Conservation (phyloP, 2,888 invertebrate species). For the Eupeodes latifasciatus region DNA sequence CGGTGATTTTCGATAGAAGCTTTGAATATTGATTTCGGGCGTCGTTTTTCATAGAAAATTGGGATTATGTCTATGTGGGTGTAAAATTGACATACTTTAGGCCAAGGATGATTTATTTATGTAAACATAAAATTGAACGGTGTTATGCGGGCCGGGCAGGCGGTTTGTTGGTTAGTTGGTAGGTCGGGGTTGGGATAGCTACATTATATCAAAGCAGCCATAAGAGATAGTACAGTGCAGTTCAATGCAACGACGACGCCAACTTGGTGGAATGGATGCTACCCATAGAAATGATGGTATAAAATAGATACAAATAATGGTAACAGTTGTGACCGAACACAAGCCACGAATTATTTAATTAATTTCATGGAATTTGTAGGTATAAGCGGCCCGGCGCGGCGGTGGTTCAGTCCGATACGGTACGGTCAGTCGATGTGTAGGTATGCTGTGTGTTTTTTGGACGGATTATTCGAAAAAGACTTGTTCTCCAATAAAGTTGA, state of each 20-base stretch:
- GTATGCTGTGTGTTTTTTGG: background rate
- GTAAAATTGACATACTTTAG: slow-evolving; percentile 68
- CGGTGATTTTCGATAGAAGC: slow-evolving; percentile 70
- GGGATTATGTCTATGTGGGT: slow-evolving; percentile 41
- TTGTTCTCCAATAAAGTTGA: slow-evolving; percentile 23
- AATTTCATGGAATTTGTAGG: slow-evolving; percentile 54
- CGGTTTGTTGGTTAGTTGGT: too few species aligned
- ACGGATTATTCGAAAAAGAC: slow-evolving; percentile 28
- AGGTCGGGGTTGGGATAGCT: too few species aligned
- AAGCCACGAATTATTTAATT: slow-evolving; percentile 71
- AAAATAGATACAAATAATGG: slow-evolving; percentile 49
- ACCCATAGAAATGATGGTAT: background rate
- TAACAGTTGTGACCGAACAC: slow-evolving; percentile 52
- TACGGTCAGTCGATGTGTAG: slow-evolving; percentile 8
- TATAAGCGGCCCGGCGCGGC: background rate
- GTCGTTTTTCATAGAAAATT: slow-evolving; percentile 40
- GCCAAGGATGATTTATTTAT: slow-evolving; percentile 57
- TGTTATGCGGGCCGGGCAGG: background rate
- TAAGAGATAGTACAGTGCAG: too few species aligned
- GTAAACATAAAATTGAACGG: slow-evolving; percentile 51
- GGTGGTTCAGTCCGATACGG: background rate
- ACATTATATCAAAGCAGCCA: background rate
- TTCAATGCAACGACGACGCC: background rate
- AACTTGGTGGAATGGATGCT: background rate
- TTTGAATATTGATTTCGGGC: slow-evolving; percentile 71